These are phyloP conservation scores for Ophioninae sp. DNA, from an alignment of 2,888 invertebrate species.

Conservation along the genomic window DNA sequence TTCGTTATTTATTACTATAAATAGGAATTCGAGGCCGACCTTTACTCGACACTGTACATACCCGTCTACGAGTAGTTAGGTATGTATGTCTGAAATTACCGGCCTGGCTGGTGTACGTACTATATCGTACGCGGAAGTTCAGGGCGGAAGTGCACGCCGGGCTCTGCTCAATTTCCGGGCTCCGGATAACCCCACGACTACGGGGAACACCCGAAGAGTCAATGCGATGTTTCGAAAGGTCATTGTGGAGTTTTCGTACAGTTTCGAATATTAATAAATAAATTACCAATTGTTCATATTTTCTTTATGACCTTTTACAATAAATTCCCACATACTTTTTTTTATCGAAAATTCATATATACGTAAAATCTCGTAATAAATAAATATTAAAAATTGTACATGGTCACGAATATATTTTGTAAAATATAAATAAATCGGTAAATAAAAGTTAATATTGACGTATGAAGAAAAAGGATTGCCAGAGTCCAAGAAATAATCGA, in stretches of 20 bases:
- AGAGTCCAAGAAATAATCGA: no score
- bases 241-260: no score
- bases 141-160: constrained; percentile 68
- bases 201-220: neutral
- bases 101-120: constrained; percentile 67
- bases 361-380: no score
- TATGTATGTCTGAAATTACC: neutral
- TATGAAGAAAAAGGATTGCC: no score
- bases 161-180: constrained; percentile 74
- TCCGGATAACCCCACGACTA: neutral
- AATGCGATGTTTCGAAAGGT: no score
- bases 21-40: neutral
- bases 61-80: no score
- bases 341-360: neutral
- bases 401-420: no score
- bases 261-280: neutral
- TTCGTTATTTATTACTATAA: no score
- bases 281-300: neutral
- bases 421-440: no score
- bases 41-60: neutral
- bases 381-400: no score
- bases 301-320: neutral
- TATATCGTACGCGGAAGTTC: constrained; percentile 72
- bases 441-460: no score
- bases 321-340: neutral